These are phyloP conservation scores for Epinotia ramella DNA, from an alignment of 2,888 invertebrate genomes.

Conservation along the genomic window DNA sequence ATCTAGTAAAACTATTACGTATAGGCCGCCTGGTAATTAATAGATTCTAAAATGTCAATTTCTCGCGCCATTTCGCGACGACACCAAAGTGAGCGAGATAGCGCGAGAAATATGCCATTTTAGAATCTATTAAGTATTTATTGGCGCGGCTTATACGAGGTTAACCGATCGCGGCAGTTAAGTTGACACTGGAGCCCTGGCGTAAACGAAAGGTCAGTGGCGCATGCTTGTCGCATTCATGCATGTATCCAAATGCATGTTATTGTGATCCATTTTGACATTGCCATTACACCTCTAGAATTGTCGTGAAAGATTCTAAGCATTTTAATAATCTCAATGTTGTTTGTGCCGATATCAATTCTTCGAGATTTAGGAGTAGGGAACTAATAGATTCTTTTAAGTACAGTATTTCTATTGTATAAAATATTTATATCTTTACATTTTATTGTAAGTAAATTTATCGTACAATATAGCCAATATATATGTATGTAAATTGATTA, in stretches of 20 bases:
- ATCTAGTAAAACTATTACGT: not conserved
- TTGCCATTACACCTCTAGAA: conserved; percentile 13
- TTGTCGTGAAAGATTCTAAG: conserved; percentile 35
- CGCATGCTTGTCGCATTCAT: conserved; percentile 36
- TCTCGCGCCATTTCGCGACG: too few species aligned
- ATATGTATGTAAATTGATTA: not conserved
- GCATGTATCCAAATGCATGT: conserved; percentile 42
- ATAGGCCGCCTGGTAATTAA: too few species aligned
- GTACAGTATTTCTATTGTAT: not conserved
- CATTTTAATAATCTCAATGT: conserved; percentile 26
- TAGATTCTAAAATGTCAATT: too few species aligned
- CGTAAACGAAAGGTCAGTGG: conserved; percentile 40
- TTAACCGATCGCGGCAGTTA: conserved; percentile 17
- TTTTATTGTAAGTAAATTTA: conserved; percentile 5
- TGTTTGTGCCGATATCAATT: conserved; percentile 37
- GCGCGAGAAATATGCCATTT: too few species aligned
- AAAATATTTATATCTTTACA: not conserved
- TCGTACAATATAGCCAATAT: conserved; percentile 3
- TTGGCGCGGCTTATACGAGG: too few species aligned
- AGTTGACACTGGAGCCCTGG: conserved; percentile 14
- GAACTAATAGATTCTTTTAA: not conserved
- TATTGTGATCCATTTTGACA: conserved; percentile 26
- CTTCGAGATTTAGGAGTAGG: not conserved
- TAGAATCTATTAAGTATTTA: too few species aligned
- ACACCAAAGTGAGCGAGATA: too few species aligned